A percentile compares a stretch with the other conserved stretches of the same genome.
Conservation (phyloP, 2,113 vertebrate species). For the Origma solitaria region DNA sequence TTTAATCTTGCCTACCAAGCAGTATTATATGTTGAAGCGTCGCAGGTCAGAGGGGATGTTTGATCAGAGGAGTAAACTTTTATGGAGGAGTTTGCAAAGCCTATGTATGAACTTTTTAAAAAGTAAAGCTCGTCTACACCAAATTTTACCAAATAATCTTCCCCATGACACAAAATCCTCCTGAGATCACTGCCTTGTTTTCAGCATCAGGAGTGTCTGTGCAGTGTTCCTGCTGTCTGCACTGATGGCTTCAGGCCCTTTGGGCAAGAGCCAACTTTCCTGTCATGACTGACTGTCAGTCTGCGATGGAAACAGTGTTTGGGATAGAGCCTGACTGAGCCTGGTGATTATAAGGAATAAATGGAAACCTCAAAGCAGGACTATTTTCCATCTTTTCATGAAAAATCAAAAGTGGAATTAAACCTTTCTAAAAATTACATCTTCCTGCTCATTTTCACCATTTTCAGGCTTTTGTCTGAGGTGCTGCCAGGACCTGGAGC, state of each 20-base stretch:
- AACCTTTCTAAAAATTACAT: background rate
- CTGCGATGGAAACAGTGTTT: background rate
- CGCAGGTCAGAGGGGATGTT: background rate
- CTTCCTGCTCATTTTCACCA: background rate
- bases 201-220: background rate
- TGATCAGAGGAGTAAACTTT: background rate
- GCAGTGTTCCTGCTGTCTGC: background rate
- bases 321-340: background rate
- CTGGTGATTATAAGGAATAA: background rate
- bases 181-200: background rate
- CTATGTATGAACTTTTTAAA: background rate
- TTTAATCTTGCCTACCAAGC: background rate
- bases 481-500: background rate
- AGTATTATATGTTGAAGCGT: too few relatives aligned
- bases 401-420: background rate
- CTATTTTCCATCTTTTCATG: background rate
- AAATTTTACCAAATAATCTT: background rate
- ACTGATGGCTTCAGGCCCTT: background rate
- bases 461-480: background rate
- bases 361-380: background rate
- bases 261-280: background rate
- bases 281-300: background rate
- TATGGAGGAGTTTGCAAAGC: accelerated
- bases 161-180: background rate
- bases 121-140: background rate